Percentiles rank a stretch among this genome's conserved stretches.
Conservation (phyloP, 2,888 invertebrate genomes). For the Cyrtodaria siliqua region DNA sequence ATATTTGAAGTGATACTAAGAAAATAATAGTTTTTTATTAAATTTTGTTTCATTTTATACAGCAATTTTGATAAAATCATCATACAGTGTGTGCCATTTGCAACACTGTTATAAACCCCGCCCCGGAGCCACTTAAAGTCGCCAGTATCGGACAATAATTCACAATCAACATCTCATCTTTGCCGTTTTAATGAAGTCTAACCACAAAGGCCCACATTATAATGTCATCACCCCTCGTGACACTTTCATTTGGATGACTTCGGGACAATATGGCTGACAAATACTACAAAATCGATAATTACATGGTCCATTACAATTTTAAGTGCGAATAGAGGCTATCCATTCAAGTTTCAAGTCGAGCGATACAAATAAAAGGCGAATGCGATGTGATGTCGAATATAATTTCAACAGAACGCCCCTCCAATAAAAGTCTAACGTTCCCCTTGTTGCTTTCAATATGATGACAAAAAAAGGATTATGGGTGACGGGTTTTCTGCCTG, state of each 20-base stretch:
- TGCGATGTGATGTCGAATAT: constrained; percentile 35
- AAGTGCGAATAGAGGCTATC: constrained; percentile 37
- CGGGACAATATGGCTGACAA: constrained; percentile 46
- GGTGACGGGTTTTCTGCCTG: constrained; percentile 34
- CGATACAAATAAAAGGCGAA: constrained; percentile 46
- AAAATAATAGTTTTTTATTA: too few species aligned
- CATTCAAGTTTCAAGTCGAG: constrained; percentile 33
- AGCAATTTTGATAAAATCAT: too few species aligned
- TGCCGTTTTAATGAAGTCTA: constrained; percentile 31
- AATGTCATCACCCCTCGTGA: constrained; percentile 34
- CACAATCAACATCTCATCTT: constrained; percentile 9
- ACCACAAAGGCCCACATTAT: constrained; percentile 39
- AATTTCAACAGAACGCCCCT: constrained; percentile 54
- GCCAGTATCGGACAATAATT: constrained; percentile 1
- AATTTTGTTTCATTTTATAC: too few species aligned
- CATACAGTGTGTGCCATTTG: too few species aligned
- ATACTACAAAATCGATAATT: constrained; percentile 50
- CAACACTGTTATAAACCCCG: background rate
- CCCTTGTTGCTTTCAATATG: constrained; percentile 34
- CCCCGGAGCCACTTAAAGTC: background rate
- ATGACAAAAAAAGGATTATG: constrained; percentile 37
- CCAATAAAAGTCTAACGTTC: constrained; percentile 44
- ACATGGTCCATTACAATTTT: constrained; percentile 50
- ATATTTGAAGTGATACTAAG: too few species aligned
- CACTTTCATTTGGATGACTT: constrained; percentile 42